Conservation (phyloP, 2,888 invertebrate genomes). For the Campaea margaritaria region DNA sequence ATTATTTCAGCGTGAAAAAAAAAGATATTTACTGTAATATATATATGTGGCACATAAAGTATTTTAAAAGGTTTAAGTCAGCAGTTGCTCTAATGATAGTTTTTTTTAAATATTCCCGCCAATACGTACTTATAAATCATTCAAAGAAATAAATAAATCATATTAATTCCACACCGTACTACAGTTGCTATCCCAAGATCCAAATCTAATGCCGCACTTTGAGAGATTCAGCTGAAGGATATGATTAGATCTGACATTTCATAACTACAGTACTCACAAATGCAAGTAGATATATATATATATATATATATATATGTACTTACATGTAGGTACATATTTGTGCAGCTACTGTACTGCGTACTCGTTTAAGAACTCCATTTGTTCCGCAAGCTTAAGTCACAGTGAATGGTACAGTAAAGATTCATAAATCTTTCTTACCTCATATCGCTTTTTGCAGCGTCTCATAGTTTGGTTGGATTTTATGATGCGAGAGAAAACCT, state of each 20-base stretch:
- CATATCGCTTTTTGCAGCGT: background rate
- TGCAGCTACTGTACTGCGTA: constrained; percentile 17
- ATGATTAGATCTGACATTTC: constrained; percentile 35
- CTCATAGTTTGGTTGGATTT: background rate
- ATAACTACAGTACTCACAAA: constrained; percentile 11
- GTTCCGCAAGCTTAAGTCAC: constrained; percentile 63
- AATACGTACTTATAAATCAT: too few relatives aligned
- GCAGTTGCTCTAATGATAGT: too few relatives aligned
- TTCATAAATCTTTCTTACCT: constrained; percentile 1
- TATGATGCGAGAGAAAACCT: too few relatives aligned
- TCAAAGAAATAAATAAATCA: background rate
- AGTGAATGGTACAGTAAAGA: constrained; percentile 33
- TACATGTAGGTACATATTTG: background rate
- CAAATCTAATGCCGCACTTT: constrained; percentile 22
- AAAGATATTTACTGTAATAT: too few relatives aligned
- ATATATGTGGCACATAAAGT: too few relatives aligned
- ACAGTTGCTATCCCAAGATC: constrained; percentile 3
- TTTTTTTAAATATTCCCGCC: too few relatives aligned
- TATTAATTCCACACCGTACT: background rate
- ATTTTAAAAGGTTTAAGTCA: too few relatives aligned
- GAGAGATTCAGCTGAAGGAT: constrained; percentile 25
- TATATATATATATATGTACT: background rate
- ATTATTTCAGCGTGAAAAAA: background rate
- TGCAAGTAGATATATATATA: constrained; percentile 1
- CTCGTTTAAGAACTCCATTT: constrained; percentile 52